phyloP scores from a whole-genome alignment of 2,888 invertebrate species.

The Caenorhabditis afra region DNA sequence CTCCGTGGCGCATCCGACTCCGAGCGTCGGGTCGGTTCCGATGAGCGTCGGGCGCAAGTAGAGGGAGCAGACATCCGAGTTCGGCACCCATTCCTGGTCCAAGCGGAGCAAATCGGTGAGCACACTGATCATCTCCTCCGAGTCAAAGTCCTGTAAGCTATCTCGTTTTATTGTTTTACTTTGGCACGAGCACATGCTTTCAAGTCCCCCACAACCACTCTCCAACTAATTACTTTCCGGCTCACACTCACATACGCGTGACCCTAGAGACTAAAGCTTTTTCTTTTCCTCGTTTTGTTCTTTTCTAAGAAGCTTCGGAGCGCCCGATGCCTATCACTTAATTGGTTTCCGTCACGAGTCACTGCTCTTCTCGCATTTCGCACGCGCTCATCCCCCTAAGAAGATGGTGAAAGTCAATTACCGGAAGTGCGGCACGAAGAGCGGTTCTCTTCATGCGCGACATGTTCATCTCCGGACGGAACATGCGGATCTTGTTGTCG shows the following conservation, averaged over 20 bases:
- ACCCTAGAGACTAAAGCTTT: too few species aligned
- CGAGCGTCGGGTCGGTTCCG: slow-evolving; percentile 94
- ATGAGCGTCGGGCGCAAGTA: slow-evolving; percentile 97
- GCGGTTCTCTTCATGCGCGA: slow-evolving; percentile 92
- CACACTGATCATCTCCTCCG: slow-evolving; percentile 89
- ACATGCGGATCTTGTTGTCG: slow-evolving; percentile 93
- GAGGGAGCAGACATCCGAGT: slow-evolving; percentile 89
- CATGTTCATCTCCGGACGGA: slow-evolving; percentile 96
- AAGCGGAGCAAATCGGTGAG: slow-evolving; percentile 90
- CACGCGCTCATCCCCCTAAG: background rate
- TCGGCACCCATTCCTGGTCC: slow-evolving; percentile 98
- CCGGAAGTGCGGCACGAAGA: slow-evolving; percentile 88
- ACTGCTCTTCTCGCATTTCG: slow-evolving; percentile 26
- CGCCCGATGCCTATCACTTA: slow-evolving; percentile 53
- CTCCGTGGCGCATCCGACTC: slow-evolving; percentile 90
- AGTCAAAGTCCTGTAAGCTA: slow-evolving; percentile 86
- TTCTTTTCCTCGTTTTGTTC: slow-evolving; percentile 14
- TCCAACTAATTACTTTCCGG: slow-evolving; percentile 37
- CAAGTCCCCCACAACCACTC: background rate
- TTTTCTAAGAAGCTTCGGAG: slow-evolving; percentile 31
- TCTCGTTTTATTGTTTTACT: slow-evolving; percentile 5
- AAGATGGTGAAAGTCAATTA: slow-evolving; percentile 37
- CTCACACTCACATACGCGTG: too few species aligned
- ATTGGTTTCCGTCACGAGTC: slow-evolving; percentile 23
- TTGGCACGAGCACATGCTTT: too few species aligned